A percentile compares a stretch with the other conserved stretches of the same genome.
phyloP scores from a whole-genome alignment of 1,140 invertebrate species.

The Drosophila rufa region DNA sequence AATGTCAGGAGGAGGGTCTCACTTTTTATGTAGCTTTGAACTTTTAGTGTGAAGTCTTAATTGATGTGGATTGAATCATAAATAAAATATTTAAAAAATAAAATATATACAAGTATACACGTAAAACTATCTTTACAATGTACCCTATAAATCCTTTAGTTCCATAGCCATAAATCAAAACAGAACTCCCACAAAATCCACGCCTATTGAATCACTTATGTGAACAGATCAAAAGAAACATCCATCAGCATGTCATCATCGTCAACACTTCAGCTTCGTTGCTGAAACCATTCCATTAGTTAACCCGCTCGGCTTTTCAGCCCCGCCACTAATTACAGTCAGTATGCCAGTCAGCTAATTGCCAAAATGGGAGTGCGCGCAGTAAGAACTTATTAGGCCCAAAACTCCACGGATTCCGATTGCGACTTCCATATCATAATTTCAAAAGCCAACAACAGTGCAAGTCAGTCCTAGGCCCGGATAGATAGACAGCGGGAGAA shows the following conservation, averaged over 20 bases:
- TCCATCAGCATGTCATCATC: slow-evolving; percentile 17
- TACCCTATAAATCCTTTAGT: not conserved
- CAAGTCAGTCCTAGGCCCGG: slow-evolving; percentile 7
- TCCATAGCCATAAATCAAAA: not conserved
- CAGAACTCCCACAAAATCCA: not conserved
- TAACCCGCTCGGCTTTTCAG: slow-evolving; percentile 22
- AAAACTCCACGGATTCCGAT: slow-evolving; percentile 30
- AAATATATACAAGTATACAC: not conserved
- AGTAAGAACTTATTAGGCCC: slow-evolving; percentile 57
- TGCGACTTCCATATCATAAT: slow-evolving; percentile 66
- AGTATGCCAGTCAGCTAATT: slow-evolving; percentile 54
- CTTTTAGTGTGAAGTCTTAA: too few relatives aligned
- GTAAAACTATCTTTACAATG: not conserved
- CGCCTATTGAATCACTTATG: slow-evolving; percentile 7
- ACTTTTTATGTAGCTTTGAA: too few relatives aligned
- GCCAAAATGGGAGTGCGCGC: slow-evolving; percentile 53
- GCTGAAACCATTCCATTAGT: slow-evolving; percentile 42
- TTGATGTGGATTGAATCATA: too few relatives aligned
- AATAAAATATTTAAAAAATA: not conserved
- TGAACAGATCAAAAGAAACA: slow-evolving; percentile 15
- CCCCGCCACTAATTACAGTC: slow-evolving; percentile 43
- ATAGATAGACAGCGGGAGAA: slow-evolving; percentile 2
- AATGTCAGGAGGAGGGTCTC: too few relatives aligned
- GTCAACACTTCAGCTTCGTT: slow-evolving; percentile 14
- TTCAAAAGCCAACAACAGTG: slow-evolving; percentile 46